A percentile compares a stretch with the other conserved stretches of the same genome.
Conservation (phyloP, 2,797 vertebrate genomes). For the Lacerta agilis region DNA sequence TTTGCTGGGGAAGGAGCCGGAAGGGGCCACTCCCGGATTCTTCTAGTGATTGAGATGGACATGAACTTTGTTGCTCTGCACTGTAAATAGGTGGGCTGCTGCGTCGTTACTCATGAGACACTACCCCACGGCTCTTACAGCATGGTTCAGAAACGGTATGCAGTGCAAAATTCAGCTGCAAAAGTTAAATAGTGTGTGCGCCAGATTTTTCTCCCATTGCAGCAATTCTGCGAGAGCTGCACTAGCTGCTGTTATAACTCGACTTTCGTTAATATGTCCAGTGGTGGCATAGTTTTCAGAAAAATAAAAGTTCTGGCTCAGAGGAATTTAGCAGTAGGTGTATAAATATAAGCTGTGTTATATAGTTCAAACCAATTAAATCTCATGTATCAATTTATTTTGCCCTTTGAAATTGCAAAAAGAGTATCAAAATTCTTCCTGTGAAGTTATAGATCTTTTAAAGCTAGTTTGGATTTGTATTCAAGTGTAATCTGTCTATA, state of each 20-base stretch:
- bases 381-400: not conserved
- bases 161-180: too few relatives aligned
- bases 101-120: too few relatives aligned
- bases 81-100: too few relatives aligned
- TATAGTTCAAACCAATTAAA: not conserved
- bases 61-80: too few relatives aligned
- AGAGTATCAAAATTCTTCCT: not conserved
- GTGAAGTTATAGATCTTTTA: not conserved
- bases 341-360: not conserved
- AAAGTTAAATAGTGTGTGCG: too few relatives aligned
- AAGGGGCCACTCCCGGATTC: too few relatives aligned
- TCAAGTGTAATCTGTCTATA: not conserved
- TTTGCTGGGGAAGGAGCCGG: too few relatives aligned
- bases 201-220: too few relatives aligned
- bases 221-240: too few relatives aligned
- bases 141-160: too few relatives aligned
- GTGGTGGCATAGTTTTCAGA: not conserved
- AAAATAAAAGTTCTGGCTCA: not conserved
- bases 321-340: not conserved
- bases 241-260: not conserved
- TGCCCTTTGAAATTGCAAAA: not conserved
- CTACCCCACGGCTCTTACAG: too few relatives aligned
- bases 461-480: not conserved
- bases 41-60: too few relatives aligned
- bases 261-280: not conserved